Conservation (phyloP, 2,113 vertebrate species). For the Triplophysa siluroides region DNA sequence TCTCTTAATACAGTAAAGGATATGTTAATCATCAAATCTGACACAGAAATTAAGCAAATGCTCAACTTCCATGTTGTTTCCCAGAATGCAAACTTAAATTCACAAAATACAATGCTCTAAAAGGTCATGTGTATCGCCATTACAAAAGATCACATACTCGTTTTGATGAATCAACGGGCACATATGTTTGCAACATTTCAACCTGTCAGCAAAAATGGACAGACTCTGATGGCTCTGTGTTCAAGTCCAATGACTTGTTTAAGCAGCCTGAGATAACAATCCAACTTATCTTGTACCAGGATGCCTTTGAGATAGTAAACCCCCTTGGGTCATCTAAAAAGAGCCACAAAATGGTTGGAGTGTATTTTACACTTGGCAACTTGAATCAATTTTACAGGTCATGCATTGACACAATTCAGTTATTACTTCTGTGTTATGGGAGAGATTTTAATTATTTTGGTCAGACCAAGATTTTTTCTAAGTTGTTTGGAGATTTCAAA, state of each 20-base stretch:
- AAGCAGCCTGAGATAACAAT: not conserved
- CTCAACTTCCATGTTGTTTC: conserved; percentile 39
- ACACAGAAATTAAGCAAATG: conserved; percentile 36
- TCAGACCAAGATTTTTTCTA: not conserved
- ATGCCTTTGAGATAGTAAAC: no score
- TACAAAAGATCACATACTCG: not conserved
- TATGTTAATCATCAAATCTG: not conserved
- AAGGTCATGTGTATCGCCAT: conserved; percentile 39
- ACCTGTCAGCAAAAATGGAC: not conserved
- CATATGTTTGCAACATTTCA: no score
- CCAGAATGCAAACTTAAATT: conserved; percentile 39
- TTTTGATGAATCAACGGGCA: no score
- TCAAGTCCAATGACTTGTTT: not conserved
- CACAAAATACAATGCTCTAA: conserved; percentile 49
- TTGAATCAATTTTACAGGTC: conserved; percentile 34
- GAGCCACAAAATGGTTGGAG: not conserved
- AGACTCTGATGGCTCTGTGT: not conserved
- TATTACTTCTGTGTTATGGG: not conserved
- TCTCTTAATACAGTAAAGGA: conserved; percentile 9
- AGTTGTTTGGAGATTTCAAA: no score
- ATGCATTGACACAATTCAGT: not conserved
- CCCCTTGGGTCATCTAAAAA: no score
- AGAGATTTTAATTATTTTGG: not conserved
- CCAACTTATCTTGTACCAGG: no score
- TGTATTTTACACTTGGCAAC: conserved; percentile 41